phyloP scores from a whole-genome alignment of 2,797 vertebrate species.

The Sardinella longiceps region DNA sequence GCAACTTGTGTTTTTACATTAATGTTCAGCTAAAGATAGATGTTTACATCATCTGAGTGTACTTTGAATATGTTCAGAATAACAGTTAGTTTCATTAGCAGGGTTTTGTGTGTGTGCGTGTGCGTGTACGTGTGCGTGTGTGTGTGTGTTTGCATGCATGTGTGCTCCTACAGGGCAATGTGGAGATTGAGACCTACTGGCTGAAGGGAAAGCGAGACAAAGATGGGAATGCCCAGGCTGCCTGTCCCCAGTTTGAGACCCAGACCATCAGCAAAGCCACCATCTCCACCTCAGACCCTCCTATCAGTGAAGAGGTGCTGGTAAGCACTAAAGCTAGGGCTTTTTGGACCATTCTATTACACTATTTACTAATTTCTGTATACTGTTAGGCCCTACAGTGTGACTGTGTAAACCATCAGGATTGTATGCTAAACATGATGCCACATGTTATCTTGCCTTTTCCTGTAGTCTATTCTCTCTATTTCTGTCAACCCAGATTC shows the following conservation, averaged over 20 bases:
- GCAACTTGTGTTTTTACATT: background rate
- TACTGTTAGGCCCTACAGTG: background rate
- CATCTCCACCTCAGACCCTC: constrained; percentile 61
- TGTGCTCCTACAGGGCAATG: constrained; percentile 64
- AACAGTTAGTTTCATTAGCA: background rate
- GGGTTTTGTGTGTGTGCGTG: background rate
- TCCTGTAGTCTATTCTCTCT: background rate
- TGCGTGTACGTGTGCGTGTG: too few species aligned
- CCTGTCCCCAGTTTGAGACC: constrained; percentile 75
- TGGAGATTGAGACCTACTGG: constrained; percentile 81
- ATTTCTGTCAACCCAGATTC: background rate
- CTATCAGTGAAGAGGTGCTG: constrained; percentile 60
- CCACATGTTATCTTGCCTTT: background rate
- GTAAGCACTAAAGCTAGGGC: constrained; percentile 53
- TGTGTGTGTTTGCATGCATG: background rate
- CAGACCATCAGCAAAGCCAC: constrained; percentile 72
- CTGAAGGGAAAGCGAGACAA: constrained; percentile 77
- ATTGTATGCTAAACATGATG: background rate
- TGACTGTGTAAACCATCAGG: background rate
- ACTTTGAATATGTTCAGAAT: too few species aligned
- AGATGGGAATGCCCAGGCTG: constrained; percentile 76
- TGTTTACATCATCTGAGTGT: too few species aligned
- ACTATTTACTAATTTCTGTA: too few species aligned
- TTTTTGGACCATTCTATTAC: background rate
- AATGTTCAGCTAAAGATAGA: too few species aligned